Evolutionary conservation across 2,113 vertebrate genomes (phyloP).

Genomic region (Thymallus thymallus): DNA sequence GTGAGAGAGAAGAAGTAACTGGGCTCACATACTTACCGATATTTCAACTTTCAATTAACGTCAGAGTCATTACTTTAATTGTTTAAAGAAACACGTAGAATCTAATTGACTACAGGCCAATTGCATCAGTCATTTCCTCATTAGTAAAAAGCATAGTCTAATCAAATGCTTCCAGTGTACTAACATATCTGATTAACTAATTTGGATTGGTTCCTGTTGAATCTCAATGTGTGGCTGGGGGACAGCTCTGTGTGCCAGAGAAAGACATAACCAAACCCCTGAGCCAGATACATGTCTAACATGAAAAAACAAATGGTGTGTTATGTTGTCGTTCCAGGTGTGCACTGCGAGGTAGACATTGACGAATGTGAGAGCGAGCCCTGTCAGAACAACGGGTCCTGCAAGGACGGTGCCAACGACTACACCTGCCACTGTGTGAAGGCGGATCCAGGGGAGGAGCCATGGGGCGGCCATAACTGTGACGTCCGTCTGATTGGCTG

Average conservation of each 20-base stretch:
- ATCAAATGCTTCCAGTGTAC: not conserved
- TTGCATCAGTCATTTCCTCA: constrained; percentile 41
- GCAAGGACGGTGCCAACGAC: constrained; percentile 78
- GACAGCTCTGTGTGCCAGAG: too few species aligned
- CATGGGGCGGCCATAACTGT: constrained; percentile 89
- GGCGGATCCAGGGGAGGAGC: constrained; percentile 54
- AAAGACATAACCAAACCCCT: too few species aligned
- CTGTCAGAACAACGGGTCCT: constrained; percentile 85
- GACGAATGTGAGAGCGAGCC: constrained; percentile 87
- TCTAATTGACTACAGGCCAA: not conserved
- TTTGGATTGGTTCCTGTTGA: not conserved
- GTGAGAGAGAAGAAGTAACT: not conserved
- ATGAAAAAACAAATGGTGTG: not conserved
- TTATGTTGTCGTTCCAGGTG: constrained; percentile 68
- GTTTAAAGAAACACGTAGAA: too few species aligned
- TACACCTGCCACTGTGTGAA: constrained; percentile 82
- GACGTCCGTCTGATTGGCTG: constrained; percentile 83
- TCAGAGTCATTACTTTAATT: constrained; percentile 2
- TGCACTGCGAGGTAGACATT: constrained; percentile 82
- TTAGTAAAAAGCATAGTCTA: constrained; percentile 13
- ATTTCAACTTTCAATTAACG: not conserved
- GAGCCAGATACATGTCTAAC: not conserved
- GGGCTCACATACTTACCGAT: not conserved
- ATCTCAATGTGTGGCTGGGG: not conserved
- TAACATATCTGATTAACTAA: constrained; percentile 13